Evolutionary conservation across 2,888 invertebrate species (phyloP), one percentile per base, ranked within the genome.

Genomic region (Hofmannophila pseudospretella): DNA sequence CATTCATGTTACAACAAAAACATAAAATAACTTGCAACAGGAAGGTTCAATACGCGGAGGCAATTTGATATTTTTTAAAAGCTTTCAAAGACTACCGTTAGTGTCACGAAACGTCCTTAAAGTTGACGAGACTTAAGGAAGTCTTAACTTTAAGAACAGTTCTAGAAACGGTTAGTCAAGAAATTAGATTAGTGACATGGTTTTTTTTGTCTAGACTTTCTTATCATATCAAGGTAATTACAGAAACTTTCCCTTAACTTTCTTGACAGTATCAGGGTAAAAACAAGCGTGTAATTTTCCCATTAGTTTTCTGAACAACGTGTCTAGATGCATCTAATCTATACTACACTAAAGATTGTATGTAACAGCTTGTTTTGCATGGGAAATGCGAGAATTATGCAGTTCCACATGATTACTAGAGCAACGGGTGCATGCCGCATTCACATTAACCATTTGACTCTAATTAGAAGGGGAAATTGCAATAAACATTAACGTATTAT

Each of bases 361-460:
- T 10, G 14, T 19, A 29, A 35, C 34, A 11, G 30, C 20, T 13
- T 26, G 23, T 12, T 32, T 32, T 25, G 32, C 32, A 36, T 39
- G 36, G 32, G 36, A 32, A 27, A 19, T 9, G 22, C 10, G 32
- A 23, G 33, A 41, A 41, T 41, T 41, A 36, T 46, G 39, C 41
- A 35, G 51, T 52, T 58, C 49, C 44, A 51, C 49, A 42, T 45
- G 50, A 54, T 54, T 59, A 47, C 36, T 44, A 40, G 46, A 44
- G 46, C 55, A 51, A 54, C 51, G 40, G 42, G 38, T 37, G 44
- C 55, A 52, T 51, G 52, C 44, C 34, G 52, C 39, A 42, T 38
- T 47, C 41, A 47, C 43, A 54, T 51, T 44, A 49, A 45, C 40
- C 32, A 49, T 44, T 46, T 49, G 44, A 26, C 33, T 29, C 10